phyloP scores from a whole-genome alignment of 2,888 invertebrate species.

The Hypercompe scribonia region DNA sequence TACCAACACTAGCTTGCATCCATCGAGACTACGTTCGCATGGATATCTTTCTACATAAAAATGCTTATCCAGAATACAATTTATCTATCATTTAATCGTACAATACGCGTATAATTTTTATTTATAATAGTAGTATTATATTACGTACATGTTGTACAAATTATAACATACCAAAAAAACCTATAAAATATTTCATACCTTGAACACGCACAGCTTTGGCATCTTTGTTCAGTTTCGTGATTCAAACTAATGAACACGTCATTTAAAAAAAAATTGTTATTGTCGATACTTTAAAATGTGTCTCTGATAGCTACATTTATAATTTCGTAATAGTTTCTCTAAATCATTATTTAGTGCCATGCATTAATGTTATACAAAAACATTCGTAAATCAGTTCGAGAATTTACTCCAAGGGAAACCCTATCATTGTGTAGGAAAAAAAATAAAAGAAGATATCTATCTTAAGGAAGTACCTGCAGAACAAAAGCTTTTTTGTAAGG shows the following conservation, averaged over 20 bases:
- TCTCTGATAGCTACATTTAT: background rate
- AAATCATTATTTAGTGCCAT: background rate
- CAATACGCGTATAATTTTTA: background rate
- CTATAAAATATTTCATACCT: background rate
- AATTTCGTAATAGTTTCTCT: background rate
- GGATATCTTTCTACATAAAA: background rate
- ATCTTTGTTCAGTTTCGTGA: background rate
- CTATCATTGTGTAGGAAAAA: slow-evolving; percentile 6
- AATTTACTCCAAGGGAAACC: slow-evolving; percentile 31
- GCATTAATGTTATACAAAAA: slow-evolving; percentile 7
- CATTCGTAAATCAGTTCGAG: slow-evolving; percentile 24
- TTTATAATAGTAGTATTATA: background rate
- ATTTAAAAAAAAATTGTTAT: background rate
- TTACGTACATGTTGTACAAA: background rate
- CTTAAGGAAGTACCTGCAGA: slow-evolving; percentile 37
- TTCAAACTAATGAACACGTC: background rate
- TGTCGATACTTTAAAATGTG: background rate
- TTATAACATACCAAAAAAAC: background rate
- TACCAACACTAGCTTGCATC: too few species aligned
- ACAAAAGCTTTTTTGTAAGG: slow-evolving; percentile 35
- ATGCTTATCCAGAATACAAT: background rate
- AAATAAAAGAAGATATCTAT: slow-evolving; percentile 23
- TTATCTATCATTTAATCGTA: background rate
- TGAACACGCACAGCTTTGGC: background rate
- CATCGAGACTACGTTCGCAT: background rate